Conservation (phyloP, 2,113 vertebrate species). For the Pluvianellus socialis region DNA sequence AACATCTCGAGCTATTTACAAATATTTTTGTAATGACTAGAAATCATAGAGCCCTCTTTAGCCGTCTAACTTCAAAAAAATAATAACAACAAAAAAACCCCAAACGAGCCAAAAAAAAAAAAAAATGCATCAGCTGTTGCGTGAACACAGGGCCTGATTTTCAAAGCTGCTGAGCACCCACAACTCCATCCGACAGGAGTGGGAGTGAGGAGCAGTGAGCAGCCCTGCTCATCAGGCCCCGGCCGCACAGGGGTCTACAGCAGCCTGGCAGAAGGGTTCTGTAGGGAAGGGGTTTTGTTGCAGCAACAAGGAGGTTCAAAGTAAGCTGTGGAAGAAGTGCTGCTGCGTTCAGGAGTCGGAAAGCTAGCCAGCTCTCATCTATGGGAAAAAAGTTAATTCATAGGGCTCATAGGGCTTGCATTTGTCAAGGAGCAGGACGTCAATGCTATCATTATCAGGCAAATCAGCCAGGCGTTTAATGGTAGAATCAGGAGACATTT, state of each 20-base stretch:
- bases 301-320: neutral
- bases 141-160: slow-evolving; percentile 16
- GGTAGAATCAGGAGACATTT: slow-evolving; percentile 90
- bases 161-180: slow-evolving; percentile 21
- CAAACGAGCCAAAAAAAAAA: neutral
- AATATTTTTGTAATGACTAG: slow-evolving; percentile 39
- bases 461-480: slow-evolving; percentile 89
- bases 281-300: neutral
- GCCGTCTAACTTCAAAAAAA: slow-evolving; percentile 49
- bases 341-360: slow-evolving; percentile 4
- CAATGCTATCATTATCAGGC: slow-evolving; percentile 87
- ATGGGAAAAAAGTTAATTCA: slow-evolving; percentile 76
- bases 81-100: neutral
- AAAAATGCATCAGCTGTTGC: neutral
- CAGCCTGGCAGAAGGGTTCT: neutral
- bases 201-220: slow-evolving; percentile 8
- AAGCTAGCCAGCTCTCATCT: slow-evolving; percentile 48
- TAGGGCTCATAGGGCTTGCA: slow-evolving; percentile 74
- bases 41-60: slow-evolving; percentile 35
- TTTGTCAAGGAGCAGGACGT: slow-evolving; percentile 82
- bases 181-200: slow-evolving; percentile 19
- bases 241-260: neutral
- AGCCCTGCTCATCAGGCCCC: slow-evolving; percentile 20
- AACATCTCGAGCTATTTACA: slow-evolving; percentile 47
- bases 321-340: slow-evolving; percentile 27